Percentiles rank a stretch among this genome's conserved stretches.
These are phyloP conservation scores for Ctenomys sociabilis DNA, from an alignment of 2,113 vertebrate genomes.

Conservation along the genomic window DNA sequence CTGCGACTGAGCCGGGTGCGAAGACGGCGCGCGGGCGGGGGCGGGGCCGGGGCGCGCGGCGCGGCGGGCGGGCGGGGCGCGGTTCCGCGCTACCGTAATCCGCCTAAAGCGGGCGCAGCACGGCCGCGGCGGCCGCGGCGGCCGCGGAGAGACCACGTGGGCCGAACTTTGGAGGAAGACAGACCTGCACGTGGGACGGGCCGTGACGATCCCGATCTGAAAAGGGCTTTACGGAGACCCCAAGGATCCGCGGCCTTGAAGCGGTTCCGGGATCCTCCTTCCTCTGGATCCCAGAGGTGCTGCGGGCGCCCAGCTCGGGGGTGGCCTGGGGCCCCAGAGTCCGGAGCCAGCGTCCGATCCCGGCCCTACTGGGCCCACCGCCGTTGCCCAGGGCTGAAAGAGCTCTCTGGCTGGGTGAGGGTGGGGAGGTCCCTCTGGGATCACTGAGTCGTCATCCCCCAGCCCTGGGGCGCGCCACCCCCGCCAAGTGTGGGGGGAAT, in stretches of 20 bases:
- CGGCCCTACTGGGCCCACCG: background rate
- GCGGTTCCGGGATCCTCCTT: background rate
- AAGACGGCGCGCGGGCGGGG: conserved; percentile 66
- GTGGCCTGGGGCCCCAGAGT: background rate
- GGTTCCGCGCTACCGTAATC: background rate
- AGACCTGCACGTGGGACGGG: background rate
- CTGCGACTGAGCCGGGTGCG: conserved; percentile 74
- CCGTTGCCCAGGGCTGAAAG: background rate
- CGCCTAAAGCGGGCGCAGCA: background rate
- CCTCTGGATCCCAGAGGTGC: background rate
- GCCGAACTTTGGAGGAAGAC: background rate
- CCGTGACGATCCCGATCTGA: background rate
- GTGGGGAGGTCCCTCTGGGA: background rate
- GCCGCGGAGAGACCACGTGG: background rate
- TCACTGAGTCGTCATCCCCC: conserved; percentile 34
- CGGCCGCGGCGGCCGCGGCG: background rate
- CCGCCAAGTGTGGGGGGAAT: conserved; percentile 63
- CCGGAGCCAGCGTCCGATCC: background rate
- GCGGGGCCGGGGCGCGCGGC: conserved; percentile 66
- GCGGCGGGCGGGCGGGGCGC: conserved; percentile 58
- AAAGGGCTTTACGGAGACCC: background rate
- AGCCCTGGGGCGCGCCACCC: background rate
- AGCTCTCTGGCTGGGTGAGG: background rate
- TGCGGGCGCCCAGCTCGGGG: background rate
- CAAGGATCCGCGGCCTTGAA: background rate